Base-by-base conservation (phyloP, 2,888 invertebrate species). In the Habroteleia sp. region DNA sequence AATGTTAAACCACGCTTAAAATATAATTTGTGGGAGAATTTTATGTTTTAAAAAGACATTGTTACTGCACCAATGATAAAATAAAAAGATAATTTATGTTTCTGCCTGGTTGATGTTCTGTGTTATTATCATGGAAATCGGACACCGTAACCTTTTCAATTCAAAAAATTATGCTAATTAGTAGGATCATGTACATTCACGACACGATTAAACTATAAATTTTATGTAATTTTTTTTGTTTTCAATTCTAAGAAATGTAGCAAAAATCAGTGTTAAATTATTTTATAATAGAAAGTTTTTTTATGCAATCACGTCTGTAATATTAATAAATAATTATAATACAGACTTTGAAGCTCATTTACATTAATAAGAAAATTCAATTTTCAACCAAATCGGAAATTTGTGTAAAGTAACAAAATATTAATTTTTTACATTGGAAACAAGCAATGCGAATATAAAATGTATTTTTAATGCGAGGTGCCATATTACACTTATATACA, bases 41-140 rank as follows among this genome's bases (percentile, higher is more conserved):
- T 2, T n/a, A n/a, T 17, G 41, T 13, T 20, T 42, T 42, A 25
- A 35, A 23, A 16, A 33, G 25, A 13, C 27, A 54, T 33, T 13
- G 56, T 56, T 31, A 56, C 29, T 42, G 39, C 54, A 5, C 3
- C 2, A 14, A 14, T 16, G 13, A 33, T 58, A 42, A 58, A 42
- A 42, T 14, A 33, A 42, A 42, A 58, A 23, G 11, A 42, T 20
- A 65, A 65, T 65, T 65, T 65, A 63, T 63, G 44, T 52, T 65
- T 44, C 42, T 42, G 33, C 10, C 29, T 35, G 23, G 27, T n/a
- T 31, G 39, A 41, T 37, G 37, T 41, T 62, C 37, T 27, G 27
- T 29, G 42, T 52, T 52, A 65, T 65, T 65, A 44, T 65, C 42
- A 65, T 65, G 52, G 65, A 65, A 65, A 65, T 65, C 35, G 44